Base-by-base conservation (phyloP, 2,113 vertebrate species). In the Garra rufa region DNA sequence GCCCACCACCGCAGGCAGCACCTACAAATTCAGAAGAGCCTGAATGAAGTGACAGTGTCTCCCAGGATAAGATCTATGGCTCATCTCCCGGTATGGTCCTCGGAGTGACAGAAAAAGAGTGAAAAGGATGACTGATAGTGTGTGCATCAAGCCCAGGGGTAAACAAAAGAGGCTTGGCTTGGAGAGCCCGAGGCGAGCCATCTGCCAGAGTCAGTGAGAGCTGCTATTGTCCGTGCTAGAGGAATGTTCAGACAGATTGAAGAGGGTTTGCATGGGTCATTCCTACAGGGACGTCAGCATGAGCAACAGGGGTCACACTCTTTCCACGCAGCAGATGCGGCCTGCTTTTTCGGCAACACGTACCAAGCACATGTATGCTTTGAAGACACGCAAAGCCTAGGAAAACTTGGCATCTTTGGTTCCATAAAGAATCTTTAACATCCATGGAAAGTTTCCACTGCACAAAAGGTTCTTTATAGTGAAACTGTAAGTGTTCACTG, bases 231-330 rank as follows among this genome's bases (percentile, higher is more conserved):
- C 90, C 87, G 81, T 89, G 92, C 92, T 93, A 89, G 89, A 91
- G 93, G 93, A 94, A 95, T 95, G 93, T 86, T 87, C 76, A 89
- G 89, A 83, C 91, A 93, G 92, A 93, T 91, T 92, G 92, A 93
- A 89, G 91, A 93, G 90, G 87, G 84, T 90, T 69, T 21, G 80
- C 80, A 70, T 70, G 71, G 88, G 81, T 88, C 92, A 92, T 93
- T 94, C 93, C 93, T 93, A 92, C 61, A 91, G 91, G 90, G 90
- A 87, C 71, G 21, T 59, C 30, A 86, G 44, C 9, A 86, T 88
- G 88, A 89, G 80, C 83, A 81, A 55, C 71, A 75, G 85, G 88
- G 86, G 87, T 88, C 87, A 85, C 87, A 76, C 81, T 78, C 85
- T 71, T 85, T 63, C 43, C 65, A 63, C n/a, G 4, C 69, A 81